These are phyloP conservation scores for Odontothrips loti DNA, from an alignment of 2,888 invertebrate genomes.

Conservation along the genomic window DNA sequence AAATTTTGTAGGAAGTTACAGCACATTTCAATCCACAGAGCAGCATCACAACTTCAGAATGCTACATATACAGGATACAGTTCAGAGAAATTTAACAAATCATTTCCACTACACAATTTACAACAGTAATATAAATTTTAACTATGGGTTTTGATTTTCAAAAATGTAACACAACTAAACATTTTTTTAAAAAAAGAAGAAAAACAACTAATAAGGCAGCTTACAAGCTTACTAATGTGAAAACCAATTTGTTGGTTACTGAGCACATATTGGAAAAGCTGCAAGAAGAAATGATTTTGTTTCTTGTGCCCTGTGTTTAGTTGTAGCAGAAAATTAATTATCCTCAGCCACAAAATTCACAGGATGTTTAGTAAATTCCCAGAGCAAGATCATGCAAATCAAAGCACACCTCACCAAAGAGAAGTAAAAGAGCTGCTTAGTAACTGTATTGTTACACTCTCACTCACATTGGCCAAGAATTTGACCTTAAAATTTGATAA, in stretches of 20 bases:
- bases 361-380: no score
- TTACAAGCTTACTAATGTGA: no score
- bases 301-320: no score
- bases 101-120: neutral
- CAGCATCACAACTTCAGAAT: neutral
- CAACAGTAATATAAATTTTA: neutral
- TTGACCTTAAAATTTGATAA: neutral
- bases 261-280: no score
- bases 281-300: no score
- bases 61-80: neutral
- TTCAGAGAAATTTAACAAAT: neutral
- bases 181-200: neutral
- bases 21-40: no score
- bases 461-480: neutral
- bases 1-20: conserved; percentile 15
- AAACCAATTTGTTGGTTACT: no score
- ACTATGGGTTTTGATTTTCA: neutral
- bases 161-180: neutral
- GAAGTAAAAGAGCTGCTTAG: neutral
- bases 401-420: neutral
- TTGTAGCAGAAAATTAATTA: no score
- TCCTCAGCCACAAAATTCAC: no score
- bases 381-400: neutral
- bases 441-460: no score
- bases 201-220: neutral